phyloP scores from a whole-genome alignment of 2,797 vertebrate species.

The Triplophysa yarkandensis region DNA sequence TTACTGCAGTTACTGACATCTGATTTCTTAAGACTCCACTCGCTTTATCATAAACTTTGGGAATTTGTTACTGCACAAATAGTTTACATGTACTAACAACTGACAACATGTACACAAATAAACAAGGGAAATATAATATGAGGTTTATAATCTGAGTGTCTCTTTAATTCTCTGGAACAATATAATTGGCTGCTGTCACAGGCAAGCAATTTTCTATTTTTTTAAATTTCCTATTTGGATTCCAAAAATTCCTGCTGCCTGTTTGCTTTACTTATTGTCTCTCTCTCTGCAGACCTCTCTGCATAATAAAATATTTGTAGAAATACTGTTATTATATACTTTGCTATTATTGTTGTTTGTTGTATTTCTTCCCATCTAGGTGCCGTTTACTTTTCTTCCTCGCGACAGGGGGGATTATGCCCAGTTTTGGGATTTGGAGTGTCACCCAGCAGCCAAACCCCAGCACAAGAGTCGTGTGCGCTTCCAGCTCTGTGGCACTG shows the following conservation, averaged over 20 bases:
- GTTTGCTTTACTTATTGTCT: not conserved
- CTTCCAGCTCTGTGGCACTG: slow-evolving; percentile 89
- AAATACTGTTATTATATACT: not conserved
- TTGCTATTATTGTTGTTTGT: not conserved
- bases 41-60: too few species aligned
- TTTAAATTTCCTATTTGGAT: not conserved
- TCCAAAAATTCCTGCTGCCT: not conserved
- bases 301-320: not conserved
- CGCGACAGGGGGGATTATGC: slow-evolving; percentile 87
- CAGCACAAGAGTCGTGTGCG: slow-evolving; percentile 82
- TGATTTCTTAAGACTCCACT: too few species aligned
- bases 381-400: slow-evolving; percentile 87
- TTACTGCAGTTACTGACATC: too few species aligned
- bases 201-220: not conserved
- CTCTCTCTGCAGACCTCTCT: not conserved
- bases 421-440: slow-evolving; percentile 97
- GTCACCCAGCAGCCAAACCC: slow-evolving; percentile 82
- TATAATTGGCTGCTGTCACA: not conserved
- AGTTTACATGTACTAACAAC: too few species aligned
- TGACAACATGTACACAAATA: too few species aligned
- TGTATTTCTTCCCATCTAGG: slow-evolving; percentile 67
- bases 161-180: not conserved
- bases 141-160: too few species aligned
- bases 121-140: too few species aligned
- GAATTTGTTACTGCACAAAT: too few species aligned